Percentiles rank a stretch among this genome's conserved stretches.
Evolutionary conservation across 2,888 invertebrate species (phyloP).

Genomic region (Platycnemis pennipes): DNA sequence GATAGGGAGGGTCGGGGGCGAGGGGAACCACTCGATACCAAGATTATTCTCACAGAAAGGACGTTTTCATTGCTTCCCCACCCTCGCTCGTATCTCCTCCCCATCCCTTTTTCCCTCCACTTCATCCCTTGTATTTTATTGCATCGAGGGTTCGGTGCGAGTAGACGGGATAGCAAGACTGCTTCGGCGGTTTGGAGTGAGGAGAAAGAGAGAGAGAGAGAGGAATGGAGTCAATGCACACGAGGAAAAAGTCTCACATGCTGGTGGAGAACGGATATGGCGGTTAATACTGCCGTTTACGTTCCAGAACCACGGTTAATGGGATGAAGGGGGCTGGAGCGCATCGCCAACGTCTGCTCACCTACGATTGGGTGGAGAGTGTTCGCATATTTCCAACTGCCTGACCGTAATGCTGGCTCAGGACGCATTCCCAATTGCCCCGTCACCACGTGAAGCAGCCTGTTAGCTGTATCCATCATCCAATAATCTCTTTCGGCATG

Average conservation of each 20-base stretch:
- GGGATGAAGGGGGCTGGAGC: background rate
- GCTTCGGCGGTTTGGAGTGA: background rate
- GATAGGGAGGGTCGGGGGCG: background rate
- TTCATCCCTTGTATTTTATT: constrained; percentile 14
- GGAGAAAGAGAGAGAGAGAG: background rate
- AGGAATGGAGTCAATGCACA: background rate
- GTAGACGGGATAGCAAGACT: background rate
- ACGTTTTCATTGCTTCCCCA: constrained; percentile 25
- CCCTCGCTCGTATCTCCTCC: background rate
- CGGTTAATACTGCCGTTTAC: background rate
- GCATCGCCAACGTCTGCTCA: background rate
- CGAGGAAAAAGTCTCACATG: background rate
- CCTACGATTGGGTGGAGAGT: background rate
- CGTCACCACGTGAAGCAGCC: no score
- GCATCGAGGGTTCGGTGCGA: background rate
- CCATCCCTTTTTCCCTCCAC: background rate
- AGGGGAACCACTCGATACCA: background rate
- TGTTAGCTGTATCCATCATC: no score
- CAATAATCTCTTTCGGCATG: no score
- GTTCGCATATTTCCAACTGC: background rate
- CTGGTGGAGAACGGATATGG: background rate
- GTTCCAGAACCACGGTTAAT: background rate
- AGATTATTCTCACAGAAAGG: constrained; percentile 8
- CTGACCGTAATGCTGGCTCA: background rate
- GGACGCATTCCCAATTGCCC: no score